Percentiles rank a stretch among this genome's conserved stretches.
Evolutionary conservation across 2,113 vertebrate species (phyloP).

Genomic region (Osmerus eperlanus): DNA sequence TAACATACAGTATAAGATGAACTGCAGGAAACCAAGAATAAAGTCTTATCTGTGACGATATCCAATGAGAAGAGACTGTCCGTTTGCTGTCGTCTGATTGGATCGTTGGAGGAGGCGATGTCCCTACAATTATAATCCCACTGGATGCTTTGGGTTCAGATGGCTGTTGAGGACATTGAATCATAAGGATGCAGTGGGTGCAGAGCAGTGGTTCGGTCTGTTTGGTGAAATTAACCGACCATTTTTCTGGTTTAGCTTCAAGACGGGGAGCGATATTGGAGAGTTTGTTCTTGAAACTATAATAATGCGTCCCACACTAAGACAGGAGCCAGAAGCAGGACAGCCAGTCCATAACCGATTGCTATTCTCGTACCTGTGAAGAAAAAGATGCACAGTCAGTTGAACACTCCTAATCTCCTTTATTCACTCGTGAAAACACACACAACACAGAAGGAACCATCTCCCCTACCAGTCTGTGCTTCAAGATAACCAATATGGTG

Average conservation of each 20-base stretch:
- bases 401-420: slow-evolving; percentile 77
- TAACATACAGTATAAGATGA: slow-evolving; percentile 57
- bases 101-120: slow-evolving; percentile 27
- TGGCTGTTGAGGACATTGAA: slow-evolving; percentile 74
- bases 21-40: slow-evolving; percentile 60
- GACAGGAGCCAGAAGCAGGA: slow-evolving; percentile 86
- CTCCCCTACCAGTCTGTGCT: too few relatives aligned
- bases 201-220: slow-evolving; percentile 80
- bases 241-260: slow-evolving; percentile 85
- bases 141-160: slow-evolving; percentile 72
- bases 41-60: slow-evolving; percentile 64
- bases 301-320: slow-evolving; percentile 90
- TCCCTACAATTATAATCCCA: slow-evolving; percentile 67
- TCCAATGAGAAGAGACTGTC: slow-evolving; percentile 64
- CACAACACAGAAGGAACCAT: too few relatives aligned
- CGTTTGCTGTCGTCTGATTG: slow-evolving; percentile 49
- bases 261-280: slow-evolving; percentile 80
- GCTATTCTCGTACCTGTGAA: slow-evolving; percentile 93
- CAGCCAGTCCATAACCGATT: slow-evolving; percentile 86
- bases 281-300: slow-evolving; percentile 87
- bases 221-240: slow-evolving; percentile 81
- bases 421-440: slow-evolving; percentile 76
- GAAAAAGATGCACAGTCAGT: slow-evolving; percentile 57
- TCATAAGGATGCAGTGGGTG: slow-evolving; percentile 84
- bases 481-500: too few relatives aligned